Evolutionary conservation across 2,797 vertebrate genomes (phyloP).

Genomic region (Oreochromis grahami): DNA sequence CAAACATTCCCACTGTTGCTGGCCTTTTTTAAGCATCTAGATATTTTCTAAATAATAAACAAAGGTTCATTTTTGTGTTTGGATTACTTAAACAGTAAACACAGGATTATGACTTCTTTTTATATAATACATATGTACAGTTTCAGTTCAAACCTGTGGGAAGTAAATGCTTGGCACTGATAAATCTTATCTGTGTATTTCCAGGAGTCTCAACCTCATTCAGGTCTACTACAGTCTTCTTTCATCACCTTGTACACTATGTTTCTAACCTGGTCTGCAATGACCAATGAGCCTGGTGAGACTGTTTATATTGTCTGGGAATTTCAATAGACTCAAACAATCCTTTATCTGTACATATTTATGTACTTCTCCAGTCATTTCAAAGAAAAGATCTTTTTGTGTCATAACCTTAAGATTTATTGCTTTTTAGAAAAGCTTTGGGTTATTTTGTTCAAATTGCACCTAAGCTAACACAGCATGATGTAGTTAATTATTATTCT

Average conservation of each 20-base stretch:
- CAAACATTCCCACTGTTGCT: neutral
- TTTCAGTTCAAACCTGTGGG: neutral
- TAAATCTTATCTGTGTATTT: neutral
- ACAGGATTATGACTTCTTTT: neutral
- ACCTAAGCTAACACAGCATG: neutral
- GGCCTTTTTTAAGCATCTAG: neutral
- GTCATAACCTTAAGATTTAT: neutral
- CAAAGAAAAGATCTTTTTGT: neutral
- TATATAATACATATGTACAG: neutral
- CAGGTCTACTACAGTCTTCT: conserved; percentile 93
- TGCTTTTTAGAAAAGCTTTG: neutral
- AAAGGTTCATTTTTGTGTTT: neutral
- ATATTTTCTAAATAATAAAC: neutral
- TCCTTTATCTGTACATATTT: neutral
- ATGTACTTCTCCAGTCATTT: neutral
- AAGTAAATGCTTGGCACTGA: neutral
- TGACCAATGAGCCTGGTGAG: conserved; percentile 93
- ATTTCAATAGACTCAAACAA: neutral
- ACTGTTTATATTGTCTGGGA: neutral
- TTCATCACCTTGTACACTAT: conserved; percentile 90
- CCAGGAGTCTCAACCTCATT: conserved; percentile 84
- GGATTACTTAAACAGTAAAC: neutral
- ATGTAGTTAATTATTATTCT: neutral
- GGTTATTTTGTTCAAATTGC: neutral
- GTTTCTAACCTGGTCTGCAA: conserved; percentile 94